Evolutionary conservation across 2,888 invertebrate genomes (phyloP), one percentile per base, ranked within the genome.

Genomic region (Standfussiana lucernea): DNA sequence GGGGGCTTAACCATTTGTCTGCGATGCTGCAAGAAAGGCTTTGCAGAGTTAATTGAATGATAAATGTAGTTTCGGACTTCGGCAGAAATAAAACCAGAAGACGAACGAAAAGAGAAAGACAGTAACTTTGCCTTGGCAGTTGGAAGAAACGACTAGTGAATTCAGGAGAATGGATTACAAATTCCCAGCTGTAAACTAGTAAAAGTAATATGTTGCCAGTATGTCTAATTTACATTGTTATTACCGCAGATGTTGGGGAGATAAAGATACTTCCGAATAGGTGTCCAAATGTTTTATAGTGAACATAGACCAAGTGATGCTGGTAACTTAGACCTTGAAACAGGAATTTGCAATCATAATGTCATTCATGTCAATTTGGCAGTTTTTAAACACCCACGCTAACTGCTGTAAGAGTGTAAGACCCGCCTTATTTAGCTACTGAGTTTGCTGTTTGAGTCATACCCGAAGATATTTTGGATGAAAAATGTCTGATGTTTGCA

Each of bases 341-440:
- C 64, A 53, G 70, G 73, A 77, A 84, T 84, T 66, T 75, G 68
- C 59, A 53, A 59, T 71, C 76, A 80, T 72, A 76, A 84, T 78
- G 66, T 82, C 61, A 84, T 80, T 86, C 65, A 70, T 65, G 18
- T 21, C 81, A 86, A 86, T 86, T 86, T 77, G 65, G 77, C 35
- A 65, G 28, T 84, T 86, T 86, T 83, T 80, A 56, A 74, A 80
- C 86, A 74, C 80, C 82, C 47, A 86, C 84, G 69, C 75, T 79
- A 70, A 75, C 42, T 68, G 61, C 50, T 75, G 47, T 68, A 68
- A 70, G 62, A 69, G 45, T 71, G 53, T 69, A 68, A 61, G 62
- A 69, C 18, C 42, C 47, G 40, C 73, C 79, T 74, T 77, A 82
- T 83, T 78, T 66, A 79, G 78, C 56, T 61, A 8, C 56, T 11